Percentiles rank a stretch among this genome's conserved stretches.
These are phyloP conservation scores for Gastrophysa polygoni DNA, from an alignment of 2,888 invertebrate genomes.

Conservation along the genomic window DNA sequence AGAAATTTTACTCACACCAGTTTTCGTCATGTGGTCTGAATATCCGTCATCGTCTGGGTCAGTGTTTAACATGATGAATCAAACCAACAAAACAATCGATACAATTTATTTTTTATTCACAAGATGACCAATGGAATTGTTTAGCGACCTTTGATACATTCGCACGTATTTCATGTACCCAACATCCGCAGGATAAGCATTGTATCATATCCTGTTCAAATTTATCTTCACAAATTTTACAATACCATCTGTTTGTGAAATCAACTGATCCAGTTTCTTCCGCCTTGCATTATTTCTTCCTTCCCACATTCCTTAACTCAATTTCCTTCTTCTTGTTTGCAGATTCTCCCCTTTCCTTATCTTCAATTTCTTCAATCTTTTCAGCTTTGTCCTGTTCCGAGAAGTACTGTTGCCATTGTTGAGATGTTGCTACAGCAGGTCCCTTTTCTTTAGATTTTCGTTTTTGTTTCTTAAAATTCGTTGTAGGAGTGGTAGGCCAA, in stretches of 20 bases:
- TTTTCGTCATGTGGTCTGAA: background rate
- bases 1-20: background rate
- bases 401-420: slow-evolving; percentile 1
- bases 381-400: background rate
- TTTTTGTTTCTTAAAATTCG: background rate
- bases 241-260: background rate
- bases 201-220: background rate
- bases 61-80: background rate
- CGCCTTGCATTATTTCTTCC: background rate
- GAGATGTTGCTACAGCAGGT: background rate
- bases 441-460: background rate
- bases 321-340: no score
- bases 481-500: background rate
- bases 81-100: background rate
- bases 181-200: background rate
- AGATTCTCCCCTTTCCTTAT: background rate
- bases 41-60: background rate
- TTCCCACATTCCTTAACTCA: background rate
- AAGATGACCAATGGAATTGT: background rate
- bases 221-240: background rate
- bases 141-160: background rate
- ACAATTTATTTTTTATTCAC: background rate
- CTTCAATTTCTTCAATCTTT: background rate
- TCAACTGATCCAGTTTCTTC: background rate
- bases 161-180: background rate